Conservation (phyloP, 2,888 invertebrate species). For the Eilema caniola region DNA sequence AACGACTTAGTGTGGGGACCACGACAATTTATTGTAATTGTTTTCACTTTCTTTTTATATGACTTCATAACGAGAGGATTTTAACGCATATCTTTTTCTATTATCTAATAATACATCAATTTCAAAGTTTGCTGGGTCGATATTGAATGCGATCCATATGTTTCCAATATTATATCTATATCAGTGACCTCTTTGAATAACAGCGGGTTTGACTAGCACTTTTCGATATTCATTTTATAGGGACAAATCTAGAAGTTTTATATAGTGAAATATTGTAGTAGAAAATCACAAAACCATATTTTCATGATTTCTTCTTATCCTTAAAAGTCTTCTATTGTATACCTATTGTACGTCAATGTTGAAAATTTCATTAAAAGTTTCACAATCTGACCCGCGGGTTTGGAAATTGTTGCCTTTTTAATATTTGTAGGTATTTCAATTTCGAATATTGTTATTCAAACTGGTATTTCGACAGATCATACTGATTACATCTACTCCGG, state of each 20-base stretch:
- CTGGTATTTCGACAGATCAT: neutral
- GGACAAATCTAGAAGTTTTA: too few relatives aligned
- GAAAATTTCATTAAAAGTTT: neutral
- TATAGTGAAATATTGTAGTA: too few relatives aligned
- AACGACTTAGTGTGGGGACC: neutral
- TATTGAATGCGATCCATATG: neutral
- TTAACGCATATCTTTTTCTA: neutral
- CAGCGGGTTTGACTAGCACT: neutral
- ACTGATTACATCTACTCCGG: neutral
- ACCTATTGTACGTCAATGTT: neutral
- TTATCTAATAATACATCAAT: neutral
- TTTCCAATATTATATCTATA: neutral
- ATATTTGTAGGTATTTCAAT: neutral
- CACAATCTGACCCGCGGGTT: neutral
- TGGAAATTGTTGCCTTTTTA: neutral
- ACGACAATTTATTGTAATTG: neutral
- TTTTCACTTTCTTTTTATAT: conserved; percentile 4
- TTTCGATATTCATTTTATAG: too few relatives aligned
- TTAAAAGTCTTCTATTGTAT: too few relatives aligned
- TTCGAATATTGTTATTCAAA: conserved; percentile 1
- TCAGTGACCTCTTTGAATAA: neutral
- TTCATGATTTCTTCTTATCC: too few relatives aligned
- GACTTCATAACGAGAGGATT: neutral
- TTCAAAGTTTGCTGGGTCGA: neutral
- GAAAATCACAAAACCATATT: too few relatives aligned